Base-by-base conservation (phyloP, 2,797 vertebrate species). In the Dryobates pubescens region DNA sequence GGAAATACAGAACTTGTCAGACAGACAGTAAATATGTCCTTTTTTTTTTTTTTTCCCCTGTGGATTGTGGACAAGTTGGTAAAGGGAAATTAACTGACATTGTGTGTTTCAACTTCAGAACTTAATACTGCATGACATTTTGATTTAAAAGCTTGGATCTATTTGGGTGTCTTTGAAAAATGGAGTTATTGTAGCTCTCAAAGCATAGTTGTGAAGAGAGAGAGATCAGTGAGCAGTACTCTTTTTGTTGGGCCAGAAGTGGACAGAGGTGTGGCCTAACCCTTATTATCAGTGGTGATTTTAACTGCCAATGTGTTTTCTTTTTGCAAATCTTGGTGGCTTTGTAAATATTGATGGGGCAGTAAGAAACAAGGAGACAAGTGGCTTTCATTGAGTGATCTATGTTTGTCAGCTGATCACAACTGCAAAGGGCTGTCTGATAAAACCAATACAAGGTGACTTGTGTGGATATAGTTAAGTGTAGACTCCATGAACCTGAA, bases 101-200 rank as follows among this genome's bases (percentile, higher is more conserved):
- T 43, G 73, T 83, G 56, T 78, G 32, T 34, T 69, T 86, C 67
- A 84, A 81, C 67, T 89, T 89, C 79, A 87, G 82, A 83, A 69
- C 59, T 89, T 89, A 90, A 89, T 88, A 57, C 72, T 69, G n/a
- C 30, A 41, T 92, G 91, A 93, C 79, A 93, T 93, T 93, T 95
- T 83, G 70, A 81, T 65, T 41, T 84, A 18, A 86, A 91, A 90
- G 45, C 74, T 84, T 86, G 77, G 71, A 82, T 86, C 86, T 86
- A 88, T 9, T 59, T 70, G 61, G 3, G 12, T 72, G 54, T 57
- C 70, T 89, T 86, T 89, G 61, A 68, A 81, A 89, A 91, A 57
- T 8, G 30, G 54, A 70, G 41, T 47, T 26, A 24, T 4, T 68
- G 26, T 30, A 76, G 67, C 10, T 64, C 36, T 11, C 41, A 47